These are phyloP conservation scores for Trogon surrucura DNA, from an alignment of 2,113 vertebrate species.

Conservation along the genomic window DNA sequence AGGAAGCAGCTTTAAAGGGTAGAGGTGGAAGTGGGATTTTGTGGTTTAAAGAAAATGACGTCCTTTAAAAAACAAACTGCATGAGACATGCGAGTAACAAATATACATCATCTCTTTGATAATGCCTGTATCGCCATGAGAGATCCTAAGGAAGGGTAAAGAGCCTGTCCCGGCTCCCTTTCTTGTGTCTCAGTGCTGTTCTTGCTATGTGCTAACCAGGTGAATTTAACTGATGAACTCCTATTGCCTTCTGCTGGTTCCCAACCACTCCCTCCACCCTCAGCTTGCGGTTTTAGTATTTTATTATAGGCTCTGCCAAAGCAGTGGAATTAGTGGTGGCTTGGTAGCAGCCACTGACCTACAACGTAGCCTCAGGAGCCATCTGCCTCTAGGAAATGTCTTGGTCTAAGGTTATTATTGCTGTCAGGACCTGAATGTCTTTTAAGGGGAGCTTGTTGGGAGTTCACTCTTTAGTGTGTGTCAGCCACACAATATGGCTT, in stretches of 20 bases:
- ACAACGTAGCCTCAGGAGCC: slow-evolving; percentile 5
- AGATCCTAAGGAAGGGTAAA: not conserved
- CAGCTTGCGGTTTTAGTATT: not conserved
- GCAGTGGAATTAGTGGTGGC: not conserved
- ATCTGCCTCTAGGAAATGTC: not conserved
- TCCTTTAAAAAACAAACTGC: not conserved
- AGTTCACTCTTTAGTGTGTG: not conserved
- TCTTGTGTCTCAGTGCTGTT: not conserved
- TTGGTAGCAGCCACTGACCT: slow-evolving; percentile 8
- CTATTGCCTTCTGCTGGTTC: not conserved
- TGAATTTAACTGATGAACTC: not conserved
- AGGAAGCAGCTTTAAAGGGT: not conserved
- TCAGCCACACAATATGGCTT: not conserved
- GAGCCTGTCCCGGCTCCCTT: not conserved
- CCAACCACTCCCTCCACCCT: not conserved
- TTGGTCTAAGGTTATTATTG: not conserved
- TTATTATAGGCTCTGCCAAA: not conserved
- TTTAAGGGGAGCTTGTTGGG: not conserved
- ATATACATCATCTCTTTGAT: not conserved
- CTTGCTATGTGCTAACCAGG: not conserved
- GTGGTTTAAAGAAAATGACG: not conserved
- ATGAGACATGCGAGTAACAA: not conserved
- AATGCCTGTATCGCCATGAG: not conserved
- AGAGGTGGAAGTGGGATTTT: not conserved
- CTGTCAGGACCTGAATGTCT: not conserved